Percentiles rank a stretch among this genome's conserved stretches.
Evolutionary conservation across 2,113 vertebrate species (phyloP).

Genomic region (Mirounga angustirostris): DNA sequence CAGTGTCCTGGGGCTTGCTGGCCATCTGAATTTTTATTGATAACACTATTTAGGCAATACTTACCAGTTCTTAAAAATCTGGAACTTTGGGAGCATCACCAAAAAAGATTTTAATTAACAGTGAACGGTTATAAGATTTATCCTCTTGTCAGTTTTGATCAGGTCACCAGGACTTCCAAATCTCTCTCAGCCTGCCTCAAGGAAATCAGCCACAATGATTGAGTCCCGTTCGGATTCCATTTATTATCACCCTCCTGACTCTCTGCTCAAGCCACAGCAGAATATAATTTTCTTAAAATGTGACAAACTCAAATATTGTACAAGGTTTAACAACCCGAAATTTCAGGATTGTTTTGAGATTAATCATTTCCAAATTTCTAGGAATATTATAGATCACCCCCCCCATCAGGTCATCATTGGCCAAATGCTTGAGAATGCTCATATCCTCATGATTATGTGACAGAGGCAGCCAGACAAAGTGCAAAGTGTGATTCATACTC

Average conservation of each 20-base stretch:
- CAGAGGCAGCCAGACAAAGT: background rate
- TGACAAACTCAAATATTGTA: background rate
- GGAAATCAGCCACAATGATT: background rate
- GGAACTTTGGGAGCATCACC: background rate
- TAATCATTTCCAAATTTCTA: background rate
- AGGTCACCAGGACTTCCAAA: background rate
- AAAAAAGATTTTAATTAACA: background rate
- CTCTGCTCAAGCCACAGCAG: background rate
- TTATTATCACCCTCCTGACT: no score
- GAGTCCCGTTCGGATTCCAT: background rate
- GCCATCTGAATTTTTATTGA: background rate
- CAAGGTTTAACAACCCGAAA: background rate
- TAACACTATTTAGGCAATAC: background rate
- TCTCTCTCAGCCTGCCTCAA: background rate
- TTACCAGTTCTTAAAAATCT: constrained; percentile 17
- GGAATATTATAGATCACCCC: background rate
- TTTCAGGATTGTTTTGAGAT: background rate
- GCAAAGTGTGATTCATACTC: constrained; percentile 23
- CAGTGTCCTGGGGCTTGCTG: background rate
- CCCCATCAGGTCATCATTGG: background rate
- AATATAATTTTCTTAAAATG: background rate
- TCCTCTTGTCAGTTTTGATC: background rate
- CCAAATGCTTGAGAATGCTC: background rate
- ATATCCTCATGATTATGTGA: background rate
- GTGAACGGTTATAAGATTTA: background rate